Percentiles rank a stretch among this genome's conserved stretches.
Conservation (phyloP, 2,888 invertebrate genomes). For the Tipula confusa region DNA sequence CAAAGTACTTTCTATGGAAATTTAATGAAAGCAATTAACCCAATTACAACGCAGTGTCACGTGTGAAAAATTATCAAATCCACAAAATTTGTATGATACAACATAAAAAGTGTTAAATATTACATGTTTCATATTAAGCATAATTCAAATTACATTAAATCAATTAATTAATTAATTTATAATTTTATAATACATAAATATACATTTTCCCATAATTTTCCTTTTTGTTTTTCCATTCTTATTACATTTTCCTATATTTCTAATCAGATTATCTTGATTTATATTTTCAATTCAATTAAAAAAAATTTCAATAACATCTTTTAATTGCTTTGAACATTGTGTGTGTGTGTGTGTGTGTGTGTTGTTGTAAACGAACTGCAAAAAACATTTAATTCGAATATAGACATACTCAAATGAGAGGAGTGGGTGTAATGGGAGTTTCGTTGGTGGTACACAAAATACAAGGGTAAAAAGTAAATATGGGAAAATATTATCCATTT, state of each 20-base stretch:
- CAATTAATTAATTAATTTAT: neutral
- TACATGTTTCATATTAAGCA: neutral
- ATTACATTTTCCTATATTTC: neutral
- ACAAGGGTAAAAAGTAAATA: neutral
- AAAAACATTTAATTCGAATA: neutral
- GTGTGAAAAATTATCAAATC: too few species aligned
- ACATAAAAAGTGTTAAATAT: too few species aligned
- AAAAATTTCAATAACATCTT: conserved; percentile 20
- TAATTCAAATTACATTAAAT: neutral
- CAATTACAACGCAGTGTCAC: too few species aligned
- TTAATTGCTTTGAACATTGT: neutral
- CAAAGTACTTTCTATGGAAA: too few species aligned
- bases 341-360: too few species aligned
- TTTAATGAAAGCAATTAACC: too few species aligned
- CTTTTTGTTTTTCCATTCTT: neutral
- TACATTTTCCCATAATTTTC: neutral
- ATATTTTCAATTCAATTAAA: conserved; percentile 25
- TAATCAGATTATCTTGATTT: conserved; percentile 1
- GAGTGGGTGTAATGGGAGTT: neutral
- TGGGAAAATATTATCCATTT: neutral
- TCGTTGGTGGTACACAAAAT: neutral
- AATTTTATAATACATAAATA: neutral
- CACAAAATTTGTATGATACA: too few species aligned
- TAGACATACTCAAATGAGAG: neutral
- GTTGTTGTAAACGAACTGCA: neutral